Percentiles rank a stretch among this genome's conserved stretches.
These are phyloP conservation scores for Chloropsis cyanopogon DNA, from an alignment of 2,113 vertebrate genomes.

Conservation along the genomic window DNA sequence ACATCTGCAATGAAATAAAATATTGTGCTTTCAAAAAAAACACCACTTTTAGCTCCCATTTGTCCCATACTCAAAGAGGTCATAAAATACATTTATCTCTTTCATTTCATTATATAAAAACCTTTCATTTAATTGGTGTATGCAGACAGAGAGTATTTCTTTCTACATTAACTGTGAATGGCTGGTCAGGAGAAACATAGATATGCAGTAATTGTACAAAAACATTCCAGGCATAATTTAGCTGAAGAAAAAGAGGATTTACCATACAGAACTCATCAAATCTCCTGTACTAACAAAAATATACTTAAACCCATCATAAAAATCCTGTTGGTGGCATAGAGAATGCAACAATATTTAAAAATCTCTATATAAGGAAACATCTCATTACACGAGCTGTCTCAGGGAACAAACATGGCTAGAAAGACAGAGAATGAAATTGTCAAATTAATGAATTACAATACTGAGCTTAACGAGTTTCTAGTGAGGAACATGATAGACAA, in stretches of 20 bases:
- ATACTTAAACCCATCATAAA: not conserved
- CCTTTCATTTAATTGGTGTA: not conserved
- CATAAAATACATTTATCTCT: not conserved
- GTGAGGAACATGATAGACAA: not conserved
- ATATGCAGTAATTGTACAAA: not conserved
- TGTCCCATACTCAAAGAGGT: not conserved
- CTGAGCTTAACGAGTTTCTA: not conserved
- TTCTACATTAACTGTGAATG: not conserved
- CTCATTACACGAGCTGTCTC: not conserved
- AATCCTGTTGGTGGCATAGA: not conserved
- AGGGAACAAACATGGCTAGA: not conserved
- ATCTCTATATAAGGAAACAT: not conserved
- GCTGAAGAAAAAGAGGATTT: not conserved
- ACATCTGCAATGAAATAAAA: not conserved
- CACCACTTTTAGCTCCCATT: rapidly evolving
- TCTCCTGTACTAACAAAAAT: not conserved
- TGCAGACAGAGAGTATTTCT: not conserved
- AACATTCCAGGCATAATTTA: not conserved
- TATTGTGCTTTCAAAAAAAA: not conserved
- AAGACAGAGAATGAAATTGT: not conserved
- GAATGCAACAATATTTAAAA: not conserved
- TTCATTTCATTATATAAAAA: not conserved
- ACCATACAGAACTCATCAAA: not conserved
- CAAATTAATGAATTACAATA: not conserved
- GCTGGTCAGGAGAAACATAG: not conserved